Conservation (phyloP, 1,140 invertebrate species). For the honey bee (Apis mellifera) region DNA sequence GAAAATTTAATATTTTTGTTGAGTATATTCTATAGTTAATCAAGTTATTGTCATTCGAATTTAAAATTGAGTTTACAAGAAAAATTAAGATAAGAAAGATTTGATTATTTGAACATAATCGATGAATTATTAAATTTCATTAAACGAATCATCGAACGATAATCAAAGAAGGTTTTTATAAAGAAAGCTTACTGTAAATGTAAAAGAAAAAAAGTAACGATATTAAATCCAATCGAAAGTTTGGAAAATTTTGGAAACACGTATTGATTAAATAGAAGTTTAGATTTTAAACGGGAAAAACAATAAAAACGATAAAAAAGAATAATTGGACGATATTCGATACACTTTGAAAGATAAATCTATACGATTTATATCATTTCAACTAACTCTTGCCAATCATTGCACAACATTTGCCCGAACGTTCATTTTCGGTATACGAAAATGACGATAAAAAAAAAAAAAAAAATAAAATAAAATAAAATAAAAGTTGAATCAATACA, state of each 20-base stretch:
- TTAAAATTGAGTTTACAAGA: no score
- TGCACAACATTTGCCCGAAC: background rate
- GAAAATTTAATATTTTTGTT: no score
- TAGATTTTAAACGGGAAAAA: background rate
- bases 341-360: background rate
- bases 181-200: no score
- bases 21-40: no score
- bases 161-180: no score
- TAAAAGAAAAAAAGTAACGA: background rate
- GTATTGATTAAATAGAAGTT: background rate
- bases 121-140: no score
- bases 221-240: background rate
- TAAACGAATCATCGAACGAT: no score
- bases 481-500: background rate
- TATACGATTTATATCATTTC: background rate
- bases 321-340: background rate
- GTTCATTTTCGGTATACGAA: background rate
- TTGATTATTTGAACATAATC: no score
- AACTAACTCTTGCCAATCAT: no score
- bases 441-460: background rate
- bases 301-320: background rate
- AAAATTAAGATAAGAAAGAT: no score
- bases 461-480: no score
- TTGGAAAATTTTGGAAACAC: background rate
- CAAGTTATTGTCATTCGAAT: no score